Percentiles rank a stretch among this genome's conserved stretches.
Evolutionary conservation across 2,888 invertebrate species (phyloP).

Genomic region (Ectobius pallidus): DNA sequence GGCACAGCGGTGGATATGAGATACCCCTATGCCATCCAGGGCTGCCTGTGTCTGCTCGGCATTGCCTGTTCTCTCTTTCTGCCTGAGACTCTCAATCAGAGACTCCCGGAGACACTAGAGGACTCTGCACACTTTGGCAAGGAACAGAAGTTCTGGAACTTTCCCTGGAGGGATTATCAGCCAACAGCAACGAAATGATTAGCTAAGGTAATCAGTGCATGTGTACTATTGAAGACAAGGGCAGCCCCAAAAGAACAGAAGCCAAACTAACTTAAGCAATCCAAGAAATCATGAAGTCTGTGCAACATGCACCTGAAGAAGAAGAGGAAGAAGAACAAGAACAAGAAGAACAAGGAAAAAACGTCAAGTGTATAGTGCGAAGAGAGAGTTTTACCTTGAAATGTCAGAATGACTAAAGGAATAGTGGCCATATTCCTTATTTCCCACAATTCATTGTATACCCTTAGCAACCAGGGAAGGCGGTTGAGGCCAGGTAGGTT

Average conservation of each 20-base stretch:
- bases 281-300: background rate
- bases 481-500: too few relatives aligned
- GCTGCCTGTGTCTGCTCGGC: slow-evolving; percentile 56
- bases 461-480: too few relatives aligned
- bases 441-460: too few relatives aligned
- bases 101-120: slow-evolving; percentile 67
- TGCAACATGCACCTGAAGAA: background rate
- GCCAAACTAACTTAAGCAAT: background rate
- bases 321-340: too few relatives aligned
- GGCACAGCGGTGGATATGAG: slow-evolving; percentile 56
- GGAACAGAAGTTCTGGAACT: slow-evolving; percentile 51
- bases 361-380: too few relatives aligned
- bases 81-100: slow-evolving; percentile 68
- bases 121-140: slow-evolving; percentile 65
- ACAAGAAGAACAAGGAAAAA: too few relatives aligned
- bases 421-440: too few relatives aligned
- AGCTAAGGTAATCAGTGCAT: background rate
- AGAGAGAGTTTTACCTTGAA: too few relatives aligned
- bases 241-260: background rate
- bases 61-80: slow-evolving; percentile 59
- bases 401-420: too few relatives aligned
- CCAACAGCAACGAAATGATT: background rate
- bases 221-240: too few relatives aligned
- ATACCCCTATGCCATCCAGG: slow-evolving; percentile 54
- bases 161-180: background rate